A percentile compares a stretch with the other conserved stretches of the same genome.
phyloP scores from a whole-genome alignment of 1,140 invertebrate species.

The Drosophila tani region DNA sequence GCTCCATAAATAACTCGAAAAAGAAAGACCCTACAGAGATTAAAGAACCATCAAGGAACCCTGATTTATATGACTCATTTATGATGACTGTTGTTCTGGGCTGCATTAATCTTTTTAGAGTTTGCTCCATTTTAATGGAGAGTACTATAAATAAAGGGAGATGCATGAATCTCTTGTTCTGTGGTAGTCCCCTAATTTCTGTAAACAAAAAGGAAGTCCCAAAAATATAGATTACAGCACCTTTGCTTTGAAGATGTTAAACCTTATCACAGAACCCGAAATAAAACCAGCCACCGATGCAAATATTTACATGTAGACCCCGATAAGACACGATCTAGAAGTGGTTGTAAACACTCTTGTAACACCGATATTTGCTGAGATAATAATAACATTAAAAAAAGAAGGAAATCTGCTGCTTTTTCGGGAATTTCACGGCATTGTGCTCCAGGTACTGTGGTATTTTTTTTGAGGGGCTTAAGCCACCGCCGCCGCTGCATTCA shows the following conservation, averaged over 20 bases:
- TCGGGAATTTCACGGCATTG: conserved; percentile 22
- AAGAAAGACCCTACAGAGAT: not conserved
- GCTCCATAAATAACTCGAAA: not conserved
- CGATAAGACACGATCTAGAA: conserved; percentile 51
- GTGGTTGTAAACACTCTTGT: conserved; percentile 13
- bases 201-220: not conserved
- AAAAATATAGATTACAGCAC: conserved; percentile 5
- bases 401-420: conserved; percentile 6
- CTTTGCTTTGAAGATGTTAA: conserved; percentile 8
- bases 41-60: conserved; percentile 4
- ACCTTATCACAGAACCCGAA: conserved; percentile 24
- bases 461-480: conserved; percentile 25
- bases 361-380: conserved; percentile 34
- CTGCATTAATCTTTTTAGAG: not conserved
- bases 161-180: not conserved
- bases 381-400: conserved; percentile 19
- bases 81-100: conserved; percentile 3
- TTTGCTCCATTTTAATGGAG: not conserved
- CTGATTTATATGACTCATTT: conserved; percentile 9
- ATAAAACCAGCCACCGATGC: conserved; percentile 41
- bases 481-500: conserved; percentile 9
- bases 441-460: conserved; percentile 29
- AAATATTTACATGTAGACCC: conserved; percentile 64
- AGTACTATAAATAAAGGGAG: not conserved
- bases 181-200: not conserved